A percentile compares a stretch with the other conserved stretches of the same genome.
Evolutionary conservation across 1,140 invertebrate genomes (phyloP).

Genomic region (Bombus waltoni): DNA sequence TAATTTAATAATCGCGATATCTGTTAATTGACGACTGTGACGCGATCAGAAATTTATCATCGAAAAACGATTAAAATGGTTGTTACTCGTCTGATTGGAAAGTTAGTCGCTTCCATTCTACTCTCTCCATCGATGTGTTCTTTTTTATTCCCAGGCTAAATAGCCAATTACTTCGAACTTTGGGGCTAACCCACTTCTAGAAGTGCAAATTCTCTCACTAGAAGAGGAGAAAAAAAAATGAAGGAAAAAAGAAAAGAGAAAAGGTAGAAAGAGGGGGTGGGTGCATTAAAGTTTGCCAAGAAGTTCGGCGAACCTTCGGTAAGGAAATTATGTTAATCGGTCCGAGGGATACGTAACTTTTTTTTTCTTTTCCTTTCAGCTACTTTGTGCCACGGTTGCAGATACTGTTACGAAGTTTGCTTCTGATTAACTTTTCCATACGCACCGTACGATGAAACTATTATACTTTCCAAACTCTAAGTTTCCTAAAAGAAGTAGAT

Average conservation of each 20-base stretch:
- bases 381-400: slow-evolving; percentile 21
- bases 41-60: neutral
- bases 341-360: slow-evolving; percentile 14
- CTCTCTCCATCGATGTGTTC: neutral
- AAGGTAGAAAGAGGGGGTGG: neutral
- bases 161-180: slow-evolving; percentile 36
- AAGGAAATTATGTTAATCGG: slow-evolving; percentile 45
- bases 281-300: slow-evolving; percentile 24
- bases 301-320: slow-evolving; percentile 22
- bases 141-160: slow-evolving; percentile 25
- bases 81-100: neutral
- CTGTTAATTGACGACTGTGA: neutral
- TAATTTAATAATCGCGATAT: neutral
- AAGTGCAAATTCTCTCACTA: slow-evolving; percentile 28
- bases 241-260: neutral
- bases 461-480: neutral
- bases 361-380: slow-evolving; percentile 21
- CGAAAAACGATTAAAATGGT: neutral
- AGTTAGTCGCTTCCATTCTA: neutral
- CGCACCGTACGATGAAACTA: neutral
- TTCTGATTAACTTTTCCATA: slow-evolving; percentile 22
- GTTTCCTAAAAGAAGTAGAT: too few species aligned
- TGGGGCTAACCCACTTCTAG: slow-evolving; percentile 15
- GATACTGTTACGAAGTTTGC: slow-evolving; percentile 12
- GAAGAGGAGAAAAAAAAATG: neutral